A percentile compares a stretch with the other conserved stretches of the same genome.
Evolutionary conservation across 2,888 invertebrate species (phyloP).

Genomic region (Leucoma salicis): DNA sequence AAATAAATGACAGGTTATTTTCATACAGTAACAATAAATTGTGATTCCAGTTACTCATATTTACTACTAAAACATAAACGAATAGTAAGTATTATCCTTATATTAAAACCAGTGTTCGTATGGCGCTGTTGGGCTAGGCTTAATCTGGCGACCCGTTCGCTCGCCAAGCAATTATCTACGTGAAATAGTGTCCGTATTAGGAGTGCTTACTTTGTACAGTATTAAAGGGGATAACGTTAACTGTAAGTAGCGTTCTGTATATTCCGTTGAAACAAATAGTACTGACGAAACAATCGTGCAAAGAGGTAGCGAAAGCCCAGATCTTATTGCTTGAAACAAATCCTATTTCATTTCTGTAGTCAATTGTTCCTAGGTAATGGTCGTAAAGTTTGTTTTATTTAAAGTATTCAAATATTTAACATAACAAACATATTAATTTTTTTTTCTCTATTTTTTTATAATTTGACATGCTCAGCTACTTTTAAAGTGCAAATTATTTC

Average conservation of each 20-base stretch:
- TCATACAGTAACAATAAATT: not conserved
- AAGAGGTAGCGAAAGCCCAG: constrained; percentile 12
- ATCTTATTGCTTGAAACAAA: constrained; percentile 1
- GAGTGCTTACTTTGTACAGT: constrained; percentile 69
- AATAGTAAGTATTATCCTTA: constrained; percentile 33
- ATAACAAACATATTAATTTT: too few species aligned
- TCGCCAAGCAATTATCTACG: constrained; percentile 75
- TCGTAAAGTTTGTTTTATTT: too few species aligned
- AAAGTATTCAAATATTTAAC: too few species aligned
- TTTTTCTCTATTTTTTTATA: too few species aligned
- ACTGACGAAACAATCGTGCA: constrained; percentile 37
- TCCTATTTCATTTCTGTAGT: not conserved
- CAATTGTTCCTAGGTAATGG: too few species aligned
- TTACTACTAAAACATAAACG: constrained; percentile 27
- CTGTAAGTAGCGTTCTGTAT: constrained; percentile 60
- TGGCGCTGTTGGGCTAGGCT: constrained; percentile 43
- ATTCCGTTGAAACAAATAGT: constrained; percentile 48
- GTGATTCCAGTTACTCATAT: not conserved
- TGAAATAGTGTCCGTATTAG: constrained; percentile 74
- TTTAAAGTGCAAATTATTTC: too few species aligned
- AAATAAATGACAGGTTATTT: too few species aligned
- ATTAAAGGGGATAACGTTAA: constrained; percentile 68
- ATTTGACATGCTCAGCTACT: too few species aligned
- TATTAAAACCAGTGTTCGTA: constrained; percentile 48
- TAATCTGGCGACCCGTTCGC: constrained; percentile 56